Base-by-base conservation (phyloP, 1,140 invertebrate genomes). In the Rhopalosiphum maidis region DNA sequence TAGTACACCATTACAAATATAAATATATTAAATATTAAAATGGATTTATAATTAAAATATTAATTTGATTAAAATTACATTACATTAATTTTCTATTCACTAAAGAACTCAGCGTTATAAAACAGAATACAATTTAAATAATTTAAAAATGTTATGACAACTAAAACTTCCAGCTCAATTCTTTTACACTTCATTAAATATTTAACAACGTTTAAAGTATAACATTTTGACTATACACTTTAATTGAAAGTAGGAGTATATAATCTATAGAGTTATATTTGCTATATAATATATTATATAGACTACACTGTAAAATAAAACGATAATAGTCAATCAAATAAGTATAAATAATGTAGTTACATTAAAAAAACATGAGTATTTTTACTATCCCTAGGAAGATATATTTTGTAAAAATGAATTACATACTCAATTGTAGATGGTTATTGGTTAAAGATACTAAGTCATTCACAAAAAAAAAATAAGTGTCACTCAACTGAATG, bases 211-310 rank as follows among this genome's bases (percentile, higher is more conserved):
- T n/a, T n/a, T 77, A 77, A 51, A 77, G 15, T 77, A 18, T 77
- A n/a, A 77, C n/a, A 77, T n/a, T 9, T 77, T 35, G 15, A 77
- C 60, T 15, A 35, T 15, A n/a, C n/a, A 5, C 60, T 77, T 77
- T 77, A 77, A 77, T 77, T 77, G 4, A n/a, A 77, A n/a, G 60
- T n/a, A 77, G 15, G 18, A 15, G 15, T 15, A 77, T 5, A 77
- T 68, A 77, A 77, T 30, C 60, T 21, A 18, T 77, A 60, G 15
- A 68, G 30, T n/a, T 77, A 77, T 15, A n/a, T 11, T 77, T 77
- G 23, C 60, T 77, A n/a, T 77, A n/a, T 77, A 77, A 77, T 77
- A 77, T 77, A n/a, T 77, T 77, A n/a, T 77, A 77, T 77, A 77
- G 30, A n/a, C 11, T n/a, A 18, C 11, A 68, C 60, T 68, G 30